Percentiles rank a stretch among this genome's conserved stretches.
Evolutionary conservation across 37 sponge, comb jelly and placozoan genomes (phyloP).

Genomic region (Ianthella basta): DNA sequence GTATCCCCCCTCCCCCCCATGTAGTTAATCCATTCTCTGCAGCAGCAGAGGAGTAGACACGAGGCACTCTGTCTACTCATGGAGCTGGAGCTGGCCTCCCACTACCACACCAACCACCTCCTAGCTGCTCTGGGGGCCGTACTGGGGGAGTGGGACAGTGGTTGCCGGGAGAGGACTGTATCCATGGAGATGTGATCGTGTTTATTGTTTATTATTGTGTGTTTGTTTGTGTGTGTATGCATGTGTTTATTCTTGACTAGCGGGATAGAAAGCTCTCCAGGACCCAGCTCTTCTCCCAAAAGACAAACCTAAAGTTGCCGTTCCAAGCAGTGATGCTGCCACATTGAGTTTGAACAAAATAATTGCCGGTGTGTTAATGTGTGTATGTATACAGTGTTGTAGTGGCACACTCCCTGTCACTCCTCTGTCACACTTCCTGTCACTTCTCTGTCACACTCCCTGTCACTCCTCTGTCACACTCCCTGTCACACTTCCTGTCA

Average conservation of each 20-base stretch:
- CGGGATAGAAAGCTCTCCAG: constrained; percentile 14
- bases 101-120: constrained; percentile 63
- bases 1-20: not conserved
- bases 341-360: constrained; percentile 21
- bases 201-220: too few relatives aligned
- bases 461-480: not conserved
- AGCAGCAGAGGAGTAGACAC: constrained; percentile 47
- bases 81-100: constrained; percentile 65
- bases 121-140: constrained; percentile 42
- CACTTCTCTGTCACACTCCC: not conserved
- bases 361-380: constrained; percentile 24
- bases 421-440: not conserved
- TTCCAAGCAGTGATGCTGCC: constrained; percentile 44
- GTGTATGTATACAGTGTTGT: not conserved
- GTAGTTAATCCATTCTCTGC: not conserved
- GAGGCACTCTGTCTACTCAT: constrained; percentile 65
- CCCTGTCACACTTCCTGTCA: not conserved
- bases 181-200: not conserved
- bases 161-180: constrained; percentile 45
- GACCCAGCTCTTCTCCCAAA: constrained; percentile 16
- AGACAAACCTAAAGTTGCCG: not conserved
- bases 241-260: not conserved
- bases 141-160: constrained; percentile 44
- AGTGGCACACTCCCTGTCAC: not conserved
- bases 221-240: not conserved